Conservation (phyloP, 2,888 invertebrate species). For the Physocephala rufipes region DNA sequence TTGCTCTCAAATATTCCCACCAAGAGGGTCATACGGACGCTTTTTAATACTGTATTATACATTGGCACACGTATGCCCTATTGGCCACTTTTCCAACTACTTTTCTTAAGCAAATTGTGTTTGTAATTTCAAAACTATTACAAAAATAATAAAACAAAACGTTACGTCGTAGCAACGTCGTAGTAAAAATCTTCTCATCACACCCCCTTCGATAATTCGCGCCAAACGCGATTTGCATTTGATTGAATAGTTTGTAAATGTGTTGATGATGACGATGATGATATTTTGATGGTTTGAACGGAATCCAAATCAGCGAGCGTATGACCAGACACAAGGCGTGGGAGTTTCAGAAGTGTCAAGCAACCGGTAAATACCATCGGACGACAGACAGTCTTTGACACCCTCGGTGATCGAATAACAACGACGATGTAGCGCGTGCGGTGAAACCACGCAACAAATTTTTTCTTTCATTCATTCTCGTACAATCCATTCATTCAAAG, state of each 20-base stretch:
- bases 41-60: no score
- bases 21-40: no score
- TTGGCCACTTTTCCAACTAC: no score
- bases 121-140: not conserved
- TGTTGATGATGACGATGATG: slow-evolving; percentile 4
- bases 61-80: no score
- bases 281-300: not conserved
- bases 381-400: not conserved
- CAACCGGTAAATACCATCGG: slow-evolving; percentile 13
- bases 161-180: not conserved
- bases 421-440: not conserved
- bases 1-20: no score
- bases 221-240: slow-evolving; percentile 12
- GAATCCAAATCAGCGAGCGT: slow-evolving; percentile 32
- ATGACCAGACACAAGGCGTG: slow-evolving; percentile 47
- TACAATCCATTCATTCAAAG: slow-evolving; percentile 37
- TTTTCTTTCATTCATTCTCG: slow-evolving; percentile 22
- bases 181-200: slow-evolving; percentile 45
- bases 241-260: slow-evolving; percentile 12
- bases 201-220: slow-evolving; percentile 49
- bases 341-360: slow-evolving; percentile 35
- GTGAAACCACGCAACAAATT: slow-evolving; percentile 23
- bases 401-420: no score
- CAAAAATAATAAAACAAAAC: not conserved
- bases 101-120: no score